Base-by-base conservation (phyloP, 1,140 invertebrate genomes). In the Helicoverpa armigera region DNA sequence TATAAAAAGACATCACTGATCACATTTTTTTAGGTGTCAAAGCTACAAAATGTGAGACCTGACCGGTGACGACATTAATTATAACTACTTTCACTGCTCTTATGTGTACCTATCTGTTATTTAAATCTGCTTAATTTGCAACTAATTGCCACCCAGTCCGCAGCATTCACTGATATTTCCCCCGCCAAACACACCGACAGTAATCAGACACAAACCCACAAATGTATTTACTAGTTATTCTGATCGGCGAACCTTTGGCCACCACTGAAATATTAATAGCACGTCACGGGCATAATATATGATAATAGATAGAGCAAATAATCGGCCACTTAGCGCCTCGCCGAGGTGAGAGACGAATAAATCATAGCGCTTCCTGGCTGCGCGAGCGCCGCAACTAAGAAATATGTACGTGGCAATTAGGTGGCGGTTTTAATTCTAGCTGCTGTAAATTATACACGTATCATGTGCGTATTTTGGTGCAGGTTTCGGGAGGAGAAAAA, bases 251-350 rank as follows among this genome's bases (percentile, higher is more conserved):
- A 56, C 70, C 70, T 58, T 43, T 56, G 51, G 54, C 18, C 29
- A 73, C 29, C 70, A 58, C 29, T 67, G 61, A 65, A 77, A 67
- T 77, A 77, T 67, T 77, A 77, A 77, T 65, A 77, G 50, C 75
- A 67, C 50, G 75, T 77, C 75, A 77, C 58, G 18, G 43, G 18
- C 50, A 43, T 77, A 77, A 77, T 77, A 77, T 77, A 77, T 67
- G 75, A 77, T 77, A 77, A 77, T 77, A 77, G 75, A 77, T 65
- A 50, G 75, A 35, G 75, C 75, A 77, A 77, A 77, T 77, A 77
- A 77, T 77, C 75, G 75, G 2, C 23, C 69, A 72, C 69, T 72
- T 76, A 60, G 56, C 58, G 73, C 48, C 48, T 16, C 48, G 61
- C 50, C 61, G 60, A 80, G 78, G 78, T 80, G 78, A 80, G 35